Evolutionary conservation across 2,888 invertebrate species (phyloP).

Genomic region (Sminthurinus aureus): DNA sequence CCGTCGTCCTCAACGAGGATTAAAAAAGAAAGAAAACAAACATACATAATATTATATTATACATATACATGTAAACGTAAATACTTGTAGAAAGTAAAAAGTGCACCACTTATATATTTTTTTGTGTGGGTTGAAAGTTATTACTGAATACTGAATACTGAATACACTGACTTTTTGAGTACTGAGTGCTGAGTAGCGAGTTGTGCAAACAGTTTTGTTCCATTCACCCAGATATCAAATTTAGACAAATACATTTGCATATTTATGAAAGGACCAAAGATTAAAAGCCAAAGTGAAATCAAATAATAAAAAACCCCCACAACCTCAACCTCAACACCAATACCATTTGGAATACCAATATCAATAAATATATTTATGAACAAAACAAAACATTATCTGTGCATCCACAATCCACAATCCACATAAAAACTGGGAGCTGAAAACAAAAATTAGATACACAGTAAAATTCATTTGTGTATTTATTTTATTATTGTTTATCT

Average conservation of each 20-base stretch:
- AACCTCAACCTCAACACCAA: no score
- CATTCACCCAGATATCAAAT: not conserved
- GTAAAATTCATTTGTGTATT: no score
- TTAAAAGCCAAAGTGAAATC: not conserved
- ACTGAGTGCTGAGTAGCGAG: not conserved
- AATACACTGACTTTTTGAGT: not conserved
- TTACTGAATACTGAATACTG: conserved; percentile 10
- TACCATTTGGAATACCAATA: no score
- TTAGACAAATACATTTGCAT: no score
- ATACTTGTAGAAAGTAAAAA: no score
- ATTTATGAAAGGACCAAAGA: not conserved
- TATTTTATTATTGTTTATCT: no score
- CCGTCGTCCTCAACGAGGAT: not conserved
- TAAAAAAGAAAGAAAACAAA: not conserved
- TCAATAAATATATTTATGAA: no score
- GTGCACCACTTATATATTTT: not conserved
- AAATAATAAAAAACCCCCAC: no score
- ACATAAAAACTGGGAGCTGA: no score
- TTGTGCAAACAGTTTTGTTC: not conserved
- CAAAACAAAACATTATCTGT: no score
- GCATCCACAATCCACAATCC: no score
- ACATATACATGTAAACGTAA: not conserved
- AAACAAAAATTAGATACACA: no score
- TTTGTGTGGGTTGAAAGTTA: conserved; percentile 31
- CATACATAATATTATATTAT: not conserved